phyloP scores from a whole-genome alignment of 2,113 vertebrate genomes.

The Podarcis cretensis region DNA sequence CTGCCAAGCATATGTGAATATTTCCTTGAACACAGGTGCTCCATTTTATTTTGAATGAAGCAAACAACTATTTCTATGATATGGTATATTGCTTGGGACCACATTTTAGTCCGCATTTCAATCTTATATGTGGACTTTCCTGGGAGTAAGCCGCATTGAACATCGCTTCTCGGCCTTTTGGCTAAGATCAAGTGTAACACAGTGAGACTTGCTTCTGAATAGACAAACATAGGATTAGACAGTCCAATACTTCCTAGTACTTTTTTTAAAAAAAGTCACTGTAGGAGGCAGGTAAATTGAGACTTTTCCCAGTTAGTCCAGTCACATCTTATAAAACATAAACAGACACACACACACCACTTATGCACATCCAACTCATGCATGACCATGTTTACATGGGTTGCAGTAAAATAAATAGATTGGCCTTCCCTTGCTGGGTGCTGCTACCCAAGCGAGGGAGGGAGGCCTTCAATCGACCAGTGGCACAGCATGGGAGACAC shows the following conservation, averaged over 20 bases:
- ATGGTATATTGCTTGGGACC: not conserved
- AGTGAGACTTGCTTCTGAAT: too few relatives aligned
- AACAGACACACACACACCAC: too few relatives aligned
- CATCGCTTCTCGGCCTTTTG: too few relatives aligned
- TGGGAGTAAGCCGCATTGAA: not conserved
- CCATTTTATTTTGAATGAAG: slow-evolving; percentile 15
- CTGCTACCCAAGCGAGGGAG: too few relatives aligned
- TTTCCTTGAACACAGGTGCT: slow-evolving; percentile 37
- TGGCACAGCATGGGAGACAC: too few relatives aligned
- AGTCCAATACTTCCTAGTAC: not conserved
- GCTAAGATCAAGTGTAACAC: too few relatives aligned
- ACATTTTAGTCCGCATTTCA: not conserved
- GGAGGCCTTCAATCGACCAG: too few relatives aligned
- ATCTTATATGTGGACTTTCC: not conserved
- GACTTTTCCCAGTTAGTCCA: slow-evolving; percentile 15
- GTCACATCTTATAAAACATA: not conserved
- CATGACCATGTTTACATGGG: too few relatives aligned
- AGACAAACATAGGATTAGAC: not conserved
- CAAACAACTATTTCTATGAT: slow-evolving; percentile 16
- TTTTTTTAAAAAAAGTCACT: not conserved
- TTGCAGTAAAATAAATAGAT: too few relatives aligned
- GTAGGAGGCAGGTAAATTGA: slow-evolving; percentile 32
- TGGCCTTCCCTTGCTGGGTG: too few relatives aligned
- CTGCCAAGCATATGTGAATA: slow-evolving; percentile 61
- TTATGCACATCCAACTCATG: too few relatives aligned